Percentiles rank a stretch among this genome's conserved stretches.
These are phyloP conservation scores for Sclerodermus sp. DNA, from an alignment of 2,888 invertebrate species.

Conservation along the genomic window DNA sequence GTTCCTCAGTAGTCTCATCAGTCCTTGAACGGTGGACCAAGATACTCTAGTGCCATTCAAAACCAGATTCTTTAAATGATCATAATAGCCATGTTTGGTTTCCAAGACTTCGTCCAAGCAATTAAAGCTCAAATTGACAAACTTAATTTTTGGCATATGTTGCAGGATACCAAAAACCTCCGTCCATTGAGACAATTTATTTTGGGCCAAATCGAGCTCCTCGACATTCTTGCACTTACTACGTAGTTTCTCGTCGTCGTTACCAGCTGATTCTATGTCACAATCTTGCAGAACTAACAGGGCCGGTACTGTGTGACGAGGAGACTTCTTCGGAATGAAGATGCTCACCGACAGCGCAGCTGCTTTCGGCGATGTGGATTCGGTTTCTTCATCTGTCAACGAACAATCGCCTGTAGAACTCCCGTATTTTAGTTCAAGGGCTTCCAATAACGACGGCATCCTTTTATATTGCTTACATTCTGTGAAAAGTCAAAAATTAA, in stretches of 20 bases:
- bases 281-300: constrained; percentile 87
- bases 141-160: constrained; percentile 86
- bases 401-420: constrained; percentile 63
- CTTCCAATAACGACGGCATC: constrained; percentile 90
- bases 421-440: constrained; percentile 84
- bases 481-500: no score
- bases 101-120: constrained; percentile 73
- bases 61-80: constrained; percentile 69
- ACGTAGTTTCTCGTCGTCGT: constrained; percentile 71
- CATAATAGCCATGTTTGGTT: constrained; percentile 50
- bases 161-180: constrained; percentile 87
- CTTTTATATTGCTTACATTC: constrained; percentile 47
- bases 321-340: constrained; percentile 82
- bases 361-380: constrained; percentile 57
- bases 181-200: constrained; percentile 84
- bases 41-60: constrained; percentile 85
- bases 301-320: constrained; percentile 76
- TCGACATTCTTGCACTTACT: constrained; percentile 88
- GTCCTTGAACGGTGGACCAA: constrained; percentile 79
- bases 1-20: constrained; percentile 75
- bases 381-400: constrained; percentile 62
- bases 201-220: constrained; percentile 92
- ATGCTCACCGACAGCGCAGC: constrained; percentile 77
- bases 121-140: constrained; percentile 91
- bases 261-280: constrained; percentile 87